phyloP scores from a whole-genome alignment of 2,888 invertebrate species.

The Tanaodytes sp. region DNA sequence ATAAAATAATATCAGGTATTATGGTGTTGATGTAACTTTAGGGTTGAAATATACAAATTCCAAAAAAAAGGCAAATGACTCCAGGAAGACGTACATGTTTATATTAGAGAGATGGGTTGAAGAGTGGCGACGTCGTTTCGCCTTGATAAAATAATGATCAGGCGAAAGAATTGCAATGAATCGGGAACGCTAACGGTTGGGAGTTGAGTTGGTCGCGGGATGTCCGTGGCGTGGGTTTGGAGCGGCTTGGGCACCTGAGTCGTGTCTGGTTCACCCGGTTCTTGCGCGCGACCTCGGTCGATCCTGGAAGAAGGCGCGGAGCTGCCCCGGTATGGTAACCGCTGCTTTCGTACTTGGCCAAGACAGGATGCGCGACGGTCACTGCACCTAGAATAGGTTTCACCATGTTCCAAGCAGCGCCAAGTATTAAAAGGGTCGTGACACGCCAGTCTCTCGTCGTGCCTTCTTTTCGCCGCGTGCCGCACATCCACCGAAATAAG shows the following conservation, averaged over 20 bases:
- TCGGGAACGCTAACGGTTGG: neutral
- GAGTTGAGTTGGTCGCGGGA: constrained; percentile 5
- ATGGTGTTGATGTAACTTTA: neutral
- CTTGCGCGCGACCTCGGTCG: constrained; percentile 64
- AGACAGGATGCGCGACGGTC: constrained; percentile 65
- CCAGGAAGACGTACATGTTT: too few species aligned
- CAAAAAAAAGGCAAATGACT: too few species aligned
- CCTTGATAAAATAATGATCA: too few species aligned
- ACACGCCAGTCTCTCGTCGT: constrained; percentile 25
- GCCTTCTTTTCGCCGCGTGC: constrained; percentile 14
- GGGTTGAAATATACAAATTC: too few species aligned
- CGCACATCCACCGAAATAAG: constrained; percentile 35
- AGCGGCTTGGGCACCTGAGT: constrained; percentile 36
- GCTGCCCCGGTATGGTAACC: constrained; percentile 65
- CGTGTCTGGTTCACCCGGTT: constrained; percentile 69
- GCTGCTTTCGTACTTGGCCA: constrained; percentile 65
- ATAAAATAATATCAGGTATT: too few species aligned
- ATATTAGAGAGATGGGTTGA: too few species aligned
- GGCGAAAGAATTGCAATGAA: too few species aligned
- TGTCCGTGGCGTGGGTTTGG: constrained; percentile 49
- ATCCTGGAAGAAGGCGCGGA: constrained; percentile 50
- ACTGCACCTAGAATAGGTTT: constrained; percentile 61
- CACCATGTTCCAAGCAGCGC: constrained; percentile 42
- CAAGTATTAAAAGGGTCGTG: constrained; percentile 46
- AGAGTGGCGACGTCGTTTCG: too few species aligned